These are phyloP conservation scores for Meloidogyne exigua DNA, from an alignment of 1,140 invertebrate species.

Conservation along the genomic window DNA sequence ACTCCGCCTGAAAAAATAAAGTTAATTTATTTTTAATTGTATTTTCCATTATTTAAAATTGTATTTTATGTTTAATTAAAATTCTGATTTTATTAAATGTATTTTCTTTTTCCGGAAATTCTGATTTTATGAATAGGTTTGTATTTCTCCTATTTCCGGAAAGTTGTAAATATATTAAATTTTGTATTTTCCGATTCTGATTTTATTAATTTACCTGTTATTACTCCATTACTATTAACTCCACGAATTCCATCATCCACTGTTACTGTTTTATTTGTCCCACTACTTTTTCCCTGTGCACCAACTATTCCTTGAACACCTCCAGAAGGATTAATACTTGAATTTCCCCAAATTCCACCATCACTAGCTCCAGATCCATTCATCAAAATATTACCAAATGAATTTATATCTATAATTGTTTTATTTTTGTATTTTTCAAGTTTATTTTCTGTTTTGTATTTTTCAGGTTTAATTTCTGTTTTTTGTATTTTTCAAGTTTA, in stretches of 20 bases:
- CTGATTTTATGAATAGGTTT: too few species aligned
- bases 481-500: neutral
- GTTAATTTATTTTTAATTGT: too few species aligned
- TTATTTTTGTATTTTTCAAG: neutral
- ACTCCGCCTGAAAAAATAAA: neutral
- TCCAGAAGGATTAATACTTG: constrained; percentile 6
- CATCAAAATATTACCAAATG: constrained; percentile 9
- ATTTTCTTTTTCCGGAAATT: neutral
- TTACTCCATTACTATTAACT: neutral
- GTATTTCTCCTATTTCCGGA: neutral
- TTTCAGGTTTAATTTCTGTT: neutral
- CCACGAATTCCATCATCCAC: constrained; percentile 13
- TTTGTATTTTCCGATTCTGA: neutral
- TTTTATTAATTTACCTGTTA: neutral
- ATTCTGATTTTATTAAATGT: too few species aligned
- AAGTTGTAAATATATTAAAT: neutral
- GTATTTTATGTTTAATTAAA: neutral
- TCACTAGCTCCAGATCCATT: constrained; percentile 18
- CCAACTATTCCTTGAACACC: neutral
- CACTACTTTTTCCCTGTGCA: neutral
- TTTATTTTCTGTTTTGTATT: neutral
- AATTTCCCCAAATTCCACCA: constrained; percentile 19
- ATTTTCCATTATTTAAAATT: neutral
- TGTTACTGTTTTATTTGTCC: constrained; percentile 10
- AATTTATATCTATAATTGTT: constrained; percentile 7